A percentile compares a stretch with the other conserved stretches of the same genome.
These are phyloP conservation scores for Brachyptera putata DNA, from an alignment of 2,888 invertebrate genomes.

Conservation along the genomic window DNA sequence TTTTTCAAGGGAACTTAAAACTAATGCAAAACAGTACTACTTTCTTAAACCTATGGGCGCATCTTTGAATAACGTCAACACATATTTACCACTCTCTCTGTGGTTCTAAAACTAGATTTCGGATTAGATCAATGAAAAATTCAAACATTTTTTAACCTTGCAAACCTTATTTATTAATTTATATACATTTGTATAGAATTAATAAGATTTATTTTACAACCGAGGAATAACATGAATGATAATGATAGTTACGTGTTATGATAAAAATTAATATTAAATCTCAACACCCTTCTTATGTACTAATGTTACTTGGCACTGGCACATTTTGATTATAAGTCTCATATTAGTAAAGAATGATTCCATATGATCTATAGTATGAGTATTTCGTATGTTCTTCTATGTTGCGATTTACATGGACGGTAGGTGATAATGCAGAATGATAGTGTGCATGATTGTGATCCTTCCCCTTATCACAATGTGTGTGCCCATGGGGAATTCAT, in stretches of 20 bases:
- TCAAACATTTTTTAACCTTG: no score
- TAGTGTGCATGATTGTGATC: background rate
- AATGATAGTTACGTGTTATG: background rate
- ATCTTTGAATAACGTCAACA: no score
- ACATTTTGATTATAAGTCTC: slow-evolving; percentile 8
- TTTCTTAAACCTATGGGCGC: no score
- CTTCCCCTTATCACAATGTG: slow-evolving; percentile 22
- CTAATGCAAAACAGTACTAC: no score
- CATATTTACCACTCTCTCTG: no score
- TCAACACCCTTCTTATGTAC: background rate
- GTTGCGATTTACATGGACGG: background rate
- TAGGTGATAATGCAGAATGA: background rate
- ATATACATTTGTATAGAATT: no score
- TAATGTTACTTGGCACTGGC: slow-evolving; percentile 12
- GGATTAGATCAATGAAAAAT: no score
- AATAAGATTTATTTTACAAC: no score
- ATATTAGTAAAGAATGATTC: background rate
- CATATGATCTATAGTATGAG: no score
- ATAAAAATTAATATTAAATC: background rate
- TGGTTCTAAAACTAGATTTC: no score
- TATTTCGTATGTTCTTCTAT: background rate
- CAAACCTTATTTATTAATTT: no score
- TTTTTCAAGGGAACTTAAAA: no score
- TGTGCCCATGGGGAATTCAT: slow-evolving; percentile 25
- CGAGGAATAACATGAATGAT: background rate